Percentiles rank a stretch among this genome's conserved stretches.
Conservation (phyloP, 2,113 vertebrate genomes). For the Callionymus lyra region DNA sequence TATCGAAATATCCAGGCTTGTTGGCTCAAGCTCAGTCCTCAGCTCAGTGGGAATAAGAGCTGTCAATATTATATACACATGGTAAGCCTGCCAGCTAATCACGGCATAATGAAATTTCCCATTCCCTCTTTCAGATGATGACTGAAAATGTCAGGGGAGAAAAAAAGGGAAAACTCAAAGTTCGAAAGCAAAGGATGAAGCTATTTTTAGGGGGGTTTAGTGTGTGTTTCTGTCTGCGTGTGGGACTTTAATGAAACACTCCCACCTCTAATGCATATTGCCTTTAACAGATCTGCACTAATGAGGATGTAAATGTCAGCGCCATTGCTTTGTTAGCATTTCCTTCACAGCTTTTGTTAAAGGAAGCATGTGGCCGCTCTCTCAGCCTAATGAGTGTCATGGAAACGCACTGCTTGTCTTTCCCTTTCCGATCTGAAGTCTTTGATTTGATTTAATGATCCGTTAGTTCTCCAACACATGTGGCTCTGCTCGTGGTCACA, state of each 20-base stretch:
- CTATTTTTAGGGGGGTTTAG: conserved; percentile 18
- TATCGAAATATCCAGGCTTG: conserved; percentile 44
- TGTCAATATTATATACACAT: conserved; percentile 50
- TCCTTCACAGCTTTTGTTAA: conserved; percentile 1
- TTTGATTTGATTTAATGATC: not conserved
- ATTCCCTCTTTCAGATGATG: conserved; percentile 1
- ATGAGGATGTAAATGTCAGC: conserved; percentile 22
- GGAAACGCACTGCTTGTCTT: not conserved
- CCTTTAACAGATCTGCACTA: conserved; percentile 13
- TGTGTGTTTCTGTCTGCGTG: conserved; percentile 3
- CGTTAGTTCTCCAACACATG: too few species aligned
- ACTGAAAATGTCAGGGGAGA: conserved; percentile 40
- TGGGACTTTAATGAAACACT: conserved; percentile 1
- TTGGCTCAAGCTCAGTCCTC: conserved; percentile 21
- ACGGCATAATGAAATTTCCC: conserved; percentile 44
- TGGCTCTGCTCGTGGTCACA: too few species aligned
- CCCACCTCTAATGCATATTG: not conserved
- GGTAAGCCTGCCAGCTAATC: conserved; percentile 37
- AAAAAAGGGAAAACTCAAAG: conserved; percentile 6
- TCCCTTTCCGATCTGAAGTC: conserved; percentile 2
- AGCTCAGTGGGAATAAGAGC: conserved; percentile 31
- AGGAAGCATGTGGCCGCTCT: not conserved
- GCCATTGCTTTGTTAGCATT: not conserved
- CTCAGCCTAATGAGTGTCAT: not conserved
- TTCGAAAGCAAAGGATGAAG: conserved; percentile 21